Conservation (phyloP, 2,113 vertebrate genomes). For the Struthio camelus region DNA sequence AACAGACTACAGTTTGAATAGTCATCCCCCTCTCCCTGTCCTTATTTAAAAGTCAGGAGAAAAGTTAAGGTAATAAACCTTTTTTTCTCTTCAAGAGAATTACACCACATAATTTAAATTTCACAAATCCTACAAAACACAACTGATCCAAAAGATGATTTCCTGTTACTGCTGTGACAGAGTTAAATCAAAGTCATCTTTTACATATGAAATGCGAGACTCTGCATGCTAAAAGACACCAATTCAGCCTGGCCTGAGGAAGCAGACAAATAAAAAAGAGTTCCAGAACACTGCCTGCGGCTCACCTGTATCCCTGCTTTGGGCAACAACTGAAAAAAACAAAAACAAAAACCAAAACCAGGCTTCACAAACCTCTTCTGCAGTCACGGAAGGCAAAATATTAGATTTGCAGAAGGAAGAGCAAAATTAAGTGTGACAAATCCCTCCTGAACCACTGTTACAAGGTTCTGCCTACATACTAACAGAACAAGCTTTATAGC, state of each 20-base stretch:
- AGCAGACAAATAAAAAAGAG: background rate
- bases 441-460: background rate
- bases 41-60: background rate
- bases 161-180: background rate
- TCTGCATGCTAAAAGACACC: background rate
- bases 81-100: background rate
- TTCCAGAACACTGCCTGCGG: background rate
- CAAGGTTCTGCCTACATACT: background rate
- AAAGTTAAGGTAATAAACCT: background rate
- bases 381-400: background rate
- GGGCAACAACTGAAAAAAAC: background rate
- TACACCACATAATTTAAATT: background rate
- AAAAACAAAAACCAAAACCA: background rate
- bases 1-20: background rate
- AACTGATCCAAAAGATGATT: background rate
- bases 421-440: background rate
- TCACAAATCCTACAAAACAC: background rate
- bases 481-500: background rate
- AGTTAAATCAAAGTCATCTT: background rate
- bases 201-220: background rate
- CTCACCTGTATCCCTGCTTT: background rate
- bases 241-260: accelerated
- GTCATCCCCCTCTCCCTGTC: background rate
- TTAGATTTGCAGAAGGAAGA: background rate
- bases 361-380: background rate